phyloP scores from a whole-genome alignment of 2,797 vertebrate species.

The Coregonus ussuriensis region DNA sequence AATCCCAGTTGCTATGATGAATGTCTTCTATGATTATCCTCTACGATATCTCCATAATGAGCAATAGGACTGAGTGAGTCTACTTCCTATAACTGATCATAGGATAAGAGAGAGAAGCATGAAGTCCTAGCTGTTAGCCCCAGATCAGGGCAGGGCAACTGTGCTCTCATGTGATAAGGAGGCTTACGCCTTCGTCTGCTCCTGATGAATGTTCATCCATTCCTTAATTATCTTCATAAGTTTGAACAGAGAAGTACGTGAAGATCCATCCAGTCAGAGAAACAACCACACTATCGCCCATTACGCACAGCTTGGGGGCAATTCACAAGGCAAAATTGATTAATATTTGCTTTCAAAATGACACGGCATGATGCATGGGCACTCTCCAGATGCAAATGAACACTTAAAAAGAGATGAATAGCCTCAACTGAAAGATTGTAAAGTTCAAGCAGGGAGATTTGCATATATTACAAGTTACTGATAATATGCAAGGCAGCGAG shows the following conservation, averaged over 20 bases:
- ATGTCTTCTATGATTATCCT: background rate
- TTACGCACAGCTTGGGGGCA: constrained; percentile 73
- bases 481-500: constrained; percentile 93
- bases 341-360: constrained; percentile 99
- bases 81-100: background rate
- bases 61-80: background rate
- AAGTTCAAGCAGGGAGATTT: constrained; percentile 96
- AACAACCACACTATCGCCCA: constrained; percentile 67
- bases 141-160: constrained; percentile 61
- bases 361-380: constrained; percentile 97
- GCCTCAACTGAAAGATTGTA: constrained; percentile 90
- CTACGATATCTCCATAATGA: background rate
- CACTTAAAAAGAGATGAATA: constrained; percentile 99
- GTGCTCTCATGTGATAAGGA: constrained; percentile 79
- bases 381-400: constrained; percentile 97
- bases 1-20: constrained; percentile 20
- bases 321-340: constrained; percentile 95
- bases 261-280: constrained; percentile 77
- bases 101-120: constrained; percentile 24
- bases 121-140: constrained; percentile 61
- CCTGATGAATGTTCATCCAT: constrained; percentile 60
- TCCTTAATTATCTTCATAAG: constrained; percentile 82
- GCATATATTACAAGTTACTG: constrained; percentile 99
- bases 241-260: constrained; percentile 79
- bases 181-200: constrained; percentile 54